Evolutionary conservation across 2,797 vertebrate species (phyloP).

Genomic region (Rhadinocentrus ornatus): DNA sequence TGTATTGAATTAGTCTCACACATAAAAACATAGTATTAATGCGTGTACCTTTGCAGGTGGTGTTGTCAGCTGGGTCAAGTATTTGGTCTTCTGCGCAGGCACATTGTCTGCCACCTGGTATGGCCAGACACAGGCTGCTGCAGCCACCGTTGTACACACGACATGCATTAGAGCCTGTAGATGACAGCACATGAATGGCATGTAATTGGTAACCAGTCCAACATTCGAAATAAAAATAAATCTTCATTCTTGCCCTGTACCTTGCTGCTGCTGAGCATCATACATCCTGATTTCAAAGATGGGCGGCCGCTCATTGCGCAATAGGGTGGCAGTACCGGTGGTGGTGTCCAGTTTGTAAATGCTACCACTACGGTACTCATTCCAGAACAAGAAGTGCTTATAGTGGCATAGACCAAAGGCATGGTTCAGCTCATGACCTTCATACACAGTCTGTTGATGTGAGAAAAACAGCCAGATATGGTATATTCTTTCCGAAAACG

Average conservation of each 20-base stretch:
- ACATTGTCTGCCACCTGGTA: constrained; percentile 88
- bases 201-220: background rate
- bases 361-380: constrained; percentile 94
- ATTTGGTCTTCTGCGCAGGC: constrained; percentile 96
- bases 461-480: constrained; percentile 30
- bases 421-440: constrained; percentile 93
- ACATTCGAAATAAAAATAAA: background rate
- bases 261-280: constrained; percentile 96
- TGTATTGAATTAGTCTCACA: constrained; percentile 22
- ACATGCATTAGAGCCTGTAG: constrained; percentile 91
- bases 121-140: constrained; percentile 94
- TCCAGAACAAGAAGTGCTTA: constrained; percentile 96
- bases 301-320: constrained; percentile 93
- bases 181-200: background rate
- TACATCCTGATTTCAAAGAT: constrained; percentile 99
- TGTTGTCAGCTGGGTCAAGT: constrained; percentile 84
- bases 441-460: constrained; percentile 89
- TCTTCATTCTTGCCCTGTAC: constrained; percentile 62
- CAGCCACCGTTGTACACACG: constrained; percentile 94
- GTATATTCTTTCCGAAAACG: background rate
- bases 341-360: constrained; percentile 92
- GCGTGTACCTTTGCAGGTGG: constrained; percentile 90
- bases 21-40: constrained; percentile 2
- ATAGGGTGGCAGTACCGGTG: constrained; percentile 85
- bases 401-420: constrained; percentile 97